A percentile compares a stretch with the other conserved stretches of the same genome.
Conservation (phyloP, 2,113 vertebrate species). For the Sialia sialis region DNA sequence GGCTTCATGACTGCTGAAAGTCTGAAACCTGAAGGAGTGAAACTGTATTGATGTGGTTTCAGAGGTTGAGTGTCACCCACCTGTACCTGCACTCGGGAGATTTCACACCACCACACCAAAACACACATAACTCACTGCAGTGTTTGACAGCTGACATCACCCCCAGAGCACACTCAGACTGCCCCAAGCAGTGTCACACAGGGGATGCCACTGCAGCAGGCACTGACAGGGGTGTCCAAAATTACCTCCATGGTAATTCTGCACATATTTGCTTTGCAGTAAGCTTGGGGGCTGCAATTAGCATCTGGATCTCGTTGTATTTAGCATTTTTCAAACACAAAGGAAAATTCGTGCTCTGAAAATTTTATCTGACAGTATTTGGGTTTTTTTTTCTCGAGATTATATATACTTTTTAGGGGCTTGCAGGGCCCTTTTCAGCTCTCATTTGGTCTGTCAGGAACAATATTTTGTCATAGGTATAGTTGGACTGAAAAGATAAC, state of each 20-base stretch:
- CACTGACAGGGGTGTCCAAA: accelerated
- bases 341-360: not conserved
- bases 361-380: not conserved
- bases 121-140: not conserved
- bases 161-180: not conserved
- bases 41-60: not conserved
- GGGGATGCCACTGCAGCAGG: not conserved
- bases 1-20: not conserved
- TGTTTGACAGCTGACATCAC: not conserved
- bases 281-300: not conserved
- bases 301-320: not conserved
- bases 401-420: not conserved
- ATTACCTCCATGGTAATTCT: not conserved
- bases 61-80: not conserved
- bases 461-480: not conserved
- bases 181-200: not conserved
- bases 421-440: not conserved
- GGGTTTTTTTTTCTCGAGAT: not conserved
- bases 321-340: not conserved
- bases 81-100: not conserved
- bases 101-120: accelerated
- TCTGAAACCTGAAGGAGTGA: not conserved
- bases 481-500: not conserved
- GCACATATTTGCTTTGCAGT: not conserved
- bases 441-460: not conserved